Evolutionary conservation across 53 echinoderm and acorn worm genomes (phyloP).

Genomic region (Crossaster papposus): DNA sequence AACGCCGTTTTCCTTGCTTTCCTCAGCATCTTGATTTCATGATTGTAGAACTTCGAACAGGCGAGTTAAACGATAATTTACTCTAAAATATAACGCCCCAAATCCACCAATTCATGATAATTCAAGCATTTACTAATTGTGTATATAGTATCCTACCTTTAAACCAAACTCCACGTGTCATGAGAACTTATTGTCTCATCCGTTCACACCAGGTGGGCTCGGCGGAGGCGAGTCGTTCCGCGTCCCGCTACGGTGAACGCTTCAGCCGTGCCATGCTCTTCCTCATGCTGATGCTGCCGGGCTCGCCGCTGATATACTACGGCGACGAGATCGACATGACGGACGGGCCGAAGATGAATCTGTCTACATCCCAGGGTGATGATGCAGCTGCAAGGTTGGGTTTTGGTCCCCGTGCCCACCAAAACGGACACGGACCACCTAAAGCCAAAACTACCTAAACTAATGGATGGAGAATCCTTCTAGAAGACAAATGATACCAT

Average conservation of each 20-base stretch:
- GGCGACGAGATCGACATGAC: slow-evolving; percentile 68
- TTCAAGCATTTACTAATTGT: too few relatives aligned
- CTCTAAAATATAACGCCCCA: too few relatives aligned
- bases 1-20: too few relatives aligned
- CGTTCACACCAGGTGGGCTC: slow-evolving; percentile 38
- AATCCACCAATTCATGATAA: too few relatives aligned
- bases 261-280: slow-evolving; percentile 46
- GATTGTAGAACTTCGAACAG: too few relatives aligned
- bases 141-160: background rate
- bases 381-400: background rate
- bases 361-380: background rate
- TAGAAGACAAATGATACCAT: too few relatives aligned
- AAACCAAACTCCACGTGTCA: background rate
- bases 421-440: too few relatives aligned
- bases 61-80: too few relatives aligned
- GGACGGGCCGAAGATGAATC: slow-evolving; percentile 19
- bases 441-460: too few relatives aligned
- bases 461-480: too few relatives aligned
- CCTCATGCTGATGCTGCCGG: slow-evolving; percentile 59
- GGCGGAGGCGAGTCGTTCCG: slow-evolving; percentile 34
- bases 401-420: too few relatives aligned
- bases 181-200: background rate
- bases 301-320: slow-evolving; percentile 63
- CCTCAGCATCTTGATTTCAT: too few relatives aligned
- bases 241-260: slow-evolving; percentile 35